Evolutionary conservation across 2,113 vertebrate genomes (phyloP).

Genomic region (Sardina pilchardus): DNA sequence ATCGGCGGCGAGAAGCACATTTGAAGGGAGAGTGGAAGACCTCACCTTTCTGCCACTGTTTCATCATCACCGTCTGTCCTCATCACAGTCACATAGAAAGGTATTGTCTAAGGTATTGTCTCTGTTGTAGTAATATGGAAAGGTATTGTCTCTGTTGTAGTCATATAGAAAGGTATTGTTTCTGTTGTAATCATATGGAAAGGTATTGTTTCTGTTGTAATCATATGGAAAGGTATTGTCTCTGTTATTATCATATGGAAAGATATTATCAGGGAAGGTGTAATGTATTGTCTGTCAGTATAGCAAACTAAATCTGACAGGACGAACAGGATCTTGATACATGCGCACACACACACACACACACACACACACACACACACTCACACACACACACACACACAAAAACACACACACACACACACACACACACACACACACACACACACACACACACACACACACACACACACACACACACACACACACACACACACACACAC

Average conservation of each 20-base stretch:
- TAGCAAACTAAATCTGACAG: neutral
- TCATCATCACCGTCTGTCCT: neutral
- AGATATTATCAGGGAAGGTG: too few relatives aligned
- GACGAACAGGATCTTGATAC: neutral
- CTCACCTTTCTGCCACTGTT: neutral
- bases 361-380: neutral
- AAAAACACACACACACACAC: neutral
- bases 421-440: neutral
- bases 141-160: too few relatives aligned
- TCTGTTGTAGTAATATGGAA: too few relatives aligned
- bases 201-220: too few relatives aligned
- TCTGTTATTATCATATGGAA: too few relatives aligned
- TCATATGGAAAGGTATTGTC: too few relatives aligned
- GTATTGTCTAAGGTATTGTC: too few relatives aligned
- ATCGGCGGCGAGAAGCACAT: neutral
- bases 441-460: neutral
- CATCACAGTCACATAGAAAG: neutral
- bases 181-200: too few relatives aligned
- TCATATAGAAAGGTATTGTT: too few relatives aligned
- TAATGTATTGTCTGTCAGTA: too few relatives aligned
- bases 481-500: neutral
- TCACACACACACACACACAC: neutral
- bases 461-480: neutral
- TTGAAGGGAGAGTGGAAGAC: neutral
- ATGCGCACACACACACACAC: neutral